These are phyloP conservation scores for Leptosomus discolor DNA, from an alignment of 2,113 vertebrate species.

Conservation along the genomic window DNA sequence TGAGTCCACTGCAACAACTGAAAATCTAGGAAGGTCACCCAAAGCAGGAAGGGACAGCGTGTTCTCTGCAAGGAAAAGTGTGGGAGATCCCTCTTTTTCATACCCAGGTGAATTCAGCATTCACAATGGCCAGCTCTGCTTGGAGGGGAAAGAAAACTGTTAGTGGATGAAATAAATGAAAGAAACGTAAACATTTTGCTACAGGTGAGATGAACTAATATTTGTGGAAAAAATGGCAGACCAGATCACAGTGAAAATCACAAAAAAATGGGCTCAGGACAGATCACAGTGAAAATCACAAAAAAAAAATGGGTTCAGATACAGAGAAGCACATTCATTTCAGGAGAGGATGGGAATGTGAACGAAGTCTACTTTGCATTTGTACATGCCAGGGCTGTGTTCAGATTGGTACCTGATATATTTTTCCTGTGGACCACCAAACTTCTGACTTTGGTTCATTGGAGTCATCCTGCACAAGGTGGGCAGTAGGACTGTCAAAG, in stretches of 20 bases:
- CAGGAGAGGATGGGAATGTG: background rate
- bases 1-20: background rate
- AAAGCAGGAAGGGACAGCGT: background rate
- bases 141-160: background rate
- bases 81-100: background rate
- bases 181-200: background rate
- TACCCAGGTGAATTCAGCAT: background rate
- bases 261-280: background rate
- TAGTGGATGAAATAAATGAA: background rate
- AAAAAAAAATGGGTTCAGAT: background rate
- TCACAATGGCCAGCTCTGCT: background rate
- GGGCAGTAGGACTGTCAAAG: background rate
- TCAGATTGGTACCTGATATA: background rate
- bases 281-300: background rate
- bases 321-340: no score
- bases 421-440: background rate
- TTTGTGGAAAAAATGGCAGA: background rate
- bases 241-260: background rate
- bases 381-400: background rate
- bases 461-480: background rate
- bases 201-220: background rate
- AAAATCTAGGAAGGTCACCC: background rate
- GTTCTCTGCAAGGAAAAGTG: background rate
- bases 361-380: background rate
- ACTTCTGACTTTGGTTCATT: background rate